Evolutionary conservation across 2,797 vertebrate genomes (phyloP), one percentile per base, ranked within the genome.

Genomic region (Danio jaintianensis): DNA sequence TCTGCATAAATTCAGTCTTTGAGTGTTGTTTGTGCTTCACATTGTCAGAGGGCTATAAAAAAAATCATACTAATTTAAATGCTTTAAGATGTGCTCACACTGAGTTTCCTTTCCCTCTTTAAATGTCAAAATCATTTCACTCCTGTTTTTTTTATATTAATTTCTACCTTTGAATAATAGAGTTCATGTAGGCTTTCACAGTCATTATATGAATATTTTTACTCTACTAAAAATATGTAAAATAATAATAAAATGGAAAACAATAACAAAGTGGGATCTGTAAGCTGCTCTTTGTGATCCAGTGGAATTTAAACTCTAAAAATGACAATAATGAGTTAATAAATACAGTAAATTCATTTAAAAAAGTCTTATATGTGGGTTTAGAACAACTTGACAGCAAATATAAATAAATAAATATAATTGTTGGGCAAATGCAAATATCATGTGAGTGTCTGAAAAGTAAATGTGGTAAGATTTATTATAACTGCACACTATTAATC

Each of bases 11-110:
- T 20, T 9, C 20, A 48, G 3, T 13, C 42, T 50, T 66, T 61
- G 38, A 62, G 69, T 0, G 0, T 58, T 56, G 43, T 82, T 70
- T 18, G 48, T 72, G 48, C 58, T 78, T 81, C 48, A 82, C 50
- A 53, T 45, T 48, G 43, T 79, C 66, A 48, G 63, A 40, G 20
- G 22, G 43, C 59, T 82, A 67, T 75, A 45, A 53, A 71, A 52
- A 71, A 52, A 76, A 75, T 66, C 45, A n/a, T n/a, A n/a, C 29
- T 29, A 3, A 78, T 38, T 13, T 75, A 1, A 11, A 40, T 66
- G 43, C 43, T 69, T 59, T 50, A 36, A 42, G 4, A 63, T 50
- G 6, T 2, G 9, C 64, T 47, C 11, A 18, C 64, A 20, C 12
- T 20, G 29, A 61, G 43, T 69, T 61, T 79, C 3, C 43, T 20